A percentile compares a stretch with the other conserved stretches of the same genome.
Conservation (phyloP, 1,140 invertebrate genomes). For the Drosophila repleta region DNA sequence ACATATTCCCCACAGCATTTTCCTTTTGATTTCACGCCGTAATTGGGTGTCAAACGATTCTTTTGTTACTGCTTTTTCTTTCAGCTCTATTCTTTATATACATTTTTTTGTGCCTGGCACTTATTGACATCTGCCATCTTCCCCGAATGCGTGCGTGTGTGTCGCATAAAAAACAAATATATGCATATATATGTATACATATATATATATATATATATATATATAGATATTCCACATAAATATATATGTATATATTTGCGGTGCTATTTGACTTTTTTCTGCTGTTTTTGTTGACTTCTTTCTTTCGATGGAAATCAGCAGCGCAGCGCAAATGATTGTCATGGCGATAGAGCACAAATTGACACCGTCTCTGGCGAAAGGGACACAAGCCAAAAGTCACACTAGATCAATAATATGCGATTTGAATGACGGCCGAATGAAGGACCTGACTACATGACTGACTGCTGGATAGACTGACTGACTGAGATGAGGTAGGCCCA, state of each 20-base stretch:
- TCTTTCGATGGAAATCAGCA: constrained; percentile 71
- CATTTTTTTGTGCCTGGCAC: constrained; percentile 52
- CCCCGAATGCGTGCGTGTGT: constrained; percentile 8
- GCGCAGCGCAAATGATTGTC: constrained; percentile 64
- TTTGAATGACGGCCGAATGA: constrained; percentile 59
- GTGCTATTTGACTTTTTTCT: constrained; percentile 35
- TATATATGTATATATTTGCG: constrained; percentile 46
- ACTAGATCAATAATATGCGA: constrained; percentile 74
- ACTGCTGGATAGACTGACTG: constrained; percentile 42
- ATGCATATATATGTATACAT: constrained; percentile 10
- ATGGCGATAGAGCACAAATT: constrained; percentile 69
- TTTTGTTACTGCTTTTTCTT: constrained; percentile 66
- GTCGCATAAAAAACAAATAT: constrained; percentile 2
- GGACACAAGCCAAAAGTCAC: constrained; percentile 43
- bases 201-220: constrained; percentile 38
- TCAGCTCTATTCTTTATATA: constrained; percentile 11
- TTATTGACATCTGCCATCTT: constrained; percentile 78
- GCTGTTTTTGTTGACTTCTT: constrained; percentile 30
- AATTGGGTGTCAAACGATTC: constrained; percentile 78
- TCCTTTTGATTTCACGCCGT: constrained; percentile 78
- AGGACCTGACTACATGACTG: constrained; percentile 40
- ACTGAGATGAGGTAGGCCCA: constrained; percentile 32
- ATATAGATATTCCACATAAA: constrained; percentile 26
- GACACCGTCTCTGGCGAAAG: constrained; percentile 52
- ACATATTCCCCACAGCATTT: constrained; percentile 69